Base-by-base conservation (phyloP, 2,113 vertebrate genomes). In the Microtus richardsoni region DNA sequence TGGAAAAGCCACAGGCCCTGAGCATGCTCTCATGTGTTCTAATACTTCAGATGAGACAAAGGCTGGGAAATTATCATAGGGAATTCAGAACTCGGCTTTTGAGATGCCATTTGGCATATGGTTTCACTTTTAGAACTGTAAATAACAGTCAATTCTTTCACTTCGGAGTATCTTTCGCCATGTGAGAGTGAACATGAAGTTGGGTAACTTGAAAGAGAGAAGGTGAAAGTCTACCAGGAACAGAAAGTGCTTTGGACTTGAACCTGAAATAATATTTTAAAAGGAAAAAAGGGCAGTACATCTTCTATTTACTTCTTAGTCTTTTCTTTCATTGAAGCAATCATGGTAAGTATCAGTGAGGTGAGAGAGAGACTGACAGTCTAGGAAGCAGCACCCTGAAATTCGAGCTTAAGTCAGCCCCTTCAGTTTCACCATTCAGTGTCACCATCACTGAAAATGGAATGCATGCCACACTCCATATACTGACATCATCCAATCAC, bases 101-200 rank as follows among this genome's bases (percentile, higher is more conserved):
- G 36, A 95, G 60, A 95, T 33, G 21, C 74, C 54, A 91, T 54
- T 22, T 77, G 68, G 33, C 68, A 90, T 77, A 84, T 88, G 77
- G 54, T 87, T 97, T 91, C 66, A 86, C 74, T 97, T 96, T 84
- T 87, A 83, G 89, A 95, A 83, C 44, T 62, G 91, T 95, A 60
- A 64, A 21, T 78, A 91, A 91, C 70, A 64, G 22, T 86, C 60
- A 93, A 77, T 83, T 93, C 24, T 96, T 96, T 94, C 92, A 71
- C 21, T 89, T 91, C 74, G 60, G 92, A 84, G 91, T 68, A 89
- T 89, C 54, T 84, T 52, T 88, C 62, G 84, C n/a, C 7, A 71
- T 93, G 47, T 47, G 71, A 74, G 33, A 90, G 64, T 74, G 21
- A 96, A 93, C 49, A 92, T 62, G 92, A 87, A 91, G 85, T 64